A percentile compares a stretch with the other conserved stretches of the same genome.
These are phyloP conservation scores for Drosophila arizonae DNA, from an alignment of 1,140 invertebrate genomes.

Conservation along the genomic window DNA sequence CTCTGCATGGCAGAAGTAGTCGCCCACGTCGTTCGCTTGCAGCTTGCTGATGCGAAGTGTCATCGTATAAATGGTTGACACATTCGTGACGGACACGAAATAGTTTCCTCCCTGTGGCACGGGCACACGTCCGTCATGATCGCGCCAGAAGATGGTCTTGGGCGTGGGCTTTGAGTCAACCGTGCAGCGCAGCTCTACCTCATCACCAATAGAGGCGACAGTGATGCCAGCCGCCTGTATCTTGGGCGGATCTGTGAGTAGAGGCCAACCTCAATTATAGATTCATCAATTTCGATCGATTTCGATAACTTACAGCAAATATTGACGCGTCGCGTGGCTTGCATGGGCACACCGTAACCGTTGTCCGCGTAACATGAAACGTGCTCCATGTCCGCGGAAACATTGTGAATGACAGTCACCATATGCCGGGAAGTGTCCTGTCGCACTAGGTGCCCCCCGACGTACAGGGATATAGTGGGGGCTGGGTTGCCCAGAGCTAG, in stretches of 20 bases:
- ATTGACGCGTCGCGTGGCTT: slow-evolving; percentile 88
- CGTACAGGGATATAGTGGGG: slow-evolving; percentile 90
- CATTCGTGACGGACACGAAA: slow-evolving; percentile 84
- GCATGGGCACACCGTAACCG: slow-evolving; percentile 92
- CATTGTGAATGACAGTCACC: slow-evolving; percentile 91
- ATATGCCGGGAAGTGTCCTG: slow-evolving; percentile 91
- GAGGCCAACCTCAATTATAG: not conserved
- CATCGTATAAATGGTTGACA: slow-evolving; percentile 87
- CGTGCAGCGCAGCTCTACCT: slow-evolving; percentile 88
- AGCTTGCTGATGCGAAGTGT: slow-evolving; percentile 88
- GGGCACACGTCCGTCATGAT: slow-evolving; percentile 87
- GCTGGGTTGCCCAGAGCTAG: slow-evolving; percentile 92
- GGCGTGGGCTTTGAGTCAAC: slow-evolving; percentile 90
- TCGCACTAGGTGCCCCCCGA: slow-evolving; percentile 87
- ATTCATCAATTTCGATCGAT: not conserved
- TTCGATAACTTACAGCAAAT: slow-evolving; percentile 88
- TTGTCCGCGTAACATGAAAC: slow-evolving; percentile 93
- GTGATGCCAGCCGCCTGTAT: slow-evolving; percentile 89
- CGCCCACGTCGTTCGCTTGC: slow-evolving; percentile 87
- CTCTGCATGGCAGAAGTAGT: slow-evolving; percentile 92
- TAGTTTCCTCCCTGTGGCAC: slow-evolving; percentile 91
- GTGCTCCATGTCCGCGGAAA: slow-evolving; percentile 91
- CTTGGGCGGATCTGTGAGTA: slow-evolving; percentile 87
- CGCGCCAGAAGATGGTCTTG: slow-evolving; percentile 90
- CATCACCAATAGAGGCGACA: slow-evolving; percentile 88